Evolutionary conservation across 2,888 invertebrate genomes (phyloP).

Genomic region (Phengaris alcon): DNA sequence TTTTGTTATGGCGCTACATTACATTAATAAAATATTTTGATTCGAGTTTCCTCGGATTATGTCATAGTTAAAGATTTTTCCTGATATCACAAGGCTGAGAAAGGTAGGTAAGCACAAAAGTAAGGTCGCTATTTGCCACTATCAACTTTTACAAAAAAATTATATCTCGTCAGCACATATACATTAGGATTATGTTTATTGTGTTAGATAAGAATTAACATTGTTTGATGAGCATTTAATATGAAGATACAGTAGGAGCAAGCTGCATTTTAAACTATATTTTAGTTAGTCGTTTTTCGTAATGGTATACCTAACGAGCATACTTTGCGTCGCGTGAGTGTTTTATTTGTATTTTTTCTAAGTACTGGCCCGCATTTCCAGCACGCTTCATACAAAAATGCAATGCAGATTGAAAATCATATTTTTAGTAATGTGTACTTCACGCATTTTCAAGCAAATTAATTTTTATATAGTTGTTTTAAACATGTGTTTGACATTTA

Average conservation of each 20-base stretch:
- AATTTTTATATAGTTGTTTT: neutral
- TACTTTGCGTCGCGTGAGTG: constrained; percentile 53
- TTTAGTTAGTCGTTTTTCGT: constrained; percentile 27
- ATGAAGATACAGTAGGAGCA: neutral
- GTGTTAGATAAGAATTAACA: constrained; percentile 10
- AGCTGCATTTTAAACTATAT: neutral
- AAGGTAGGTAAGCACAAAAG: neutral
- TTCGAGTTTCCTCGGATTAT: neutral
- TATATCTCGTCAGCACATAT: neutral
- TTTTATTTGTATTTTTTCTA: constrained; percentile 13
- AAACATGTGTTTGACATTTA: too few species aligned
- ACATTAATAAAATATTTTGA: neutral
- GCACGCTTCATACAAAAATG: constrained; percentile 4
- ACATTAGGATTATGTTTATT: constrained; percentile 5
- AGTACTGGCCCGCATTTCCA: neutral
- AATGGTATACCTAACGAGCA: constrained; percentile 52
- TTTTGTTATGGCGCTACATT: too few species aligned
- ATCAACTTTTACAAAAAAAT: neutral
- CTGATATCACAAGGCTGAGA: neutral
- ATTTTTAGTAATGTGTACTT: neutral
- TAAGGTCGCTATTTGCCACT: neutral
- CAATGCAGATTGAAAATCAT: neutral
- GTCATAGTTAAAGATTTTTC: neutral
- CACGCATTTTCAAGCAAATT: neutral
- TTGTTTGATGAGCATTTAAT: neutral